Base-by-base conservation (phyloP, 2,888 invertebrate genomes). In the Cheilosia grossa region DNA sequence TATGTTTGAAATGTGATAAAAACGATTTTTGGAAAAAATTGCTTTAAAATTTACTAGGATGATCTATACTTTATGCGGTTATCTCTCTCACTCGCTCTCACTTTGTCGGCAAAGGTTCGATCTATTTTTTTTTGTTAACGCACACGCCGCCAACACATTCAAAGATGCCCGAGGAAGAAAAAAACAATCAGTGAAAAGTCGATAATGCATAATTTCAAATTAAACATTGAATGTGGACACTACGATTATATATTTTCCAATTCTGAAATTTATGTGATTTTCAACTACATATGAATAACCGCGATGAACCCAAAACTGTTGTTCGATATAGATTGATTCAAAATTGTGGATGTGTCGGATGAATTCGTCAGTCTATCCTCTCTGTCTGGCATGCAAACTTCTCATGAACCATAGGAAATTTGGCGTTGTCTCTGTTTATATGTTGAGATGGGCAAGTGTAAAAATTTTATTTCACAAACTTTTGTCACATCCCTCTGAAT, bases 261-360 rank as follows among this genome's bases (percentile, higher is more conserved):
- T 47, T 17, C 5, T 15, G 13, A 27, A 4, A 42, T 19, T 51
- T 58, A 40, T 21, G 24, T 15, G 17, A 54, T 49, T 70, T 75
- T 61, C 56, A 40, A 66, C 44, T 72, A 17, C 42, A 63, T 54
- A 47, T 61, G 75, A 85, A 81, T 77, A 85, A 66, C 85, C 85
- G 85, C 85, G 81, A 63, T 85, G 81, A 81, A 85, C 66, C 70
- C 70, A 56, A 81, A 85, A 81, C 85, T 85, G 85, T 85, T 77
- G 72, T 85, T 85, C 81, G 85, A 81, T 85, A 81, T 81, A 75
- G 81, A 81, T 85, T 85, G 81, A 85, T 81, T 85, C 81, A 61
- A 77, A 85, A 70, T 66, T 85, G 85, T 85, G 56, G 85, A 85
- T 85, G 81, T 85, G 81, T 81, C 85, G 81, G 67, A 56, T 74